Evolutionary conservation across 2,797 vertebrate species (phyloP).

Genomic region (Champsocephalus esox): DNA sequence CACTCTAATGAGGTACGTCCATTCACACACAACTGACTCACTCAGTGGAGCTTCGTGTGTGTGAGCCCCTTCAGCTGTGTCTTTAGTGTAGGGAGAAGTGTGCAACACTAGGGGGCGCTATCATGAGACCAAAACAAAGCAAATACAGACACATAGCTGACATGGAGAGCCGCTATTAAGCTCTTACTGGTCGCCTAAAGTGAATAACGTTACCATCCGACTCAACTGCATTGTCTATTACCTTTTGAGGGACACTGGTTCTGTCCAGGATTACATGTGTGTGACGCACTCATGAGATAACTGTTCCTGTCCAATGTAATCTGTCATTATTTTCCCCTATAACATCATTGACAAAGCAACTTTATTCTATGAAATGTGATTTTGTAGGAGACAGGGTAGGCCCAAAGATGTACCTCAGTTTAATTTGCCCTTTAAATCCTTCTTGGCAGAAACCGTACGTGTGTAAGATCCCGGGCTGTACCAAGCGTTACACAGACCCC

Average conservation of each 20-base stretch:
- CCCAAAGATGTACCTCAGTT: background rate
- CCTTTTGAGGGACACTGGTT: no score
- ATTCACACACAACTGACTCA: background rate
- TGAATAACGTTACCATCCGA: no score
- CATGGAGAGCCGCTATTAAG: background rate
- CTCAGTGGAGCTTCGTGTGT: background rate
- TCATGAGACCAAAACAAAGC: background rate
- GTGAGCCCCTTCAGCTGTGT: background rate
- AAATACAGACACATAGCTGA: background rate
- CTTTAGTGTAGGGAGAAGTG: background rate
- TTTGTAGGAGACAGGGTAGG: no score
- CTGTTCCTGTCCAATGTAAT: no score
- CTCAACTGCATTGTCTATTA: no score
- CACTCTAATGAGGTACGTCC: constrained; percentile 96
- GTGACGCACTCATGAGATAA: no score
- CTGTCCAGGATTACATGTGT: no score
- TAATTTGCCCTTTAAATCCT: background rate
- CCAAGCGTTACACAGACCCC: constrained; percentile 97
- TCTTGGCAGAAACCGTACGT: constrained; percentile 94
- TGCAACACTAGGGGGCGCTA: background rate
- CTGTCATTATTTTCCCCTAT: no score
- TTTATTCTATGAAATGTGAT: no score
- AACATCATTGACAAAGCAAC: no score
- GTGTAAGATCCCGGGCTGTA: constrained; percentile 98
- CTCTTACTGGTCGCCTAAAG: no score